Percentiles rank a stretch among this genome's conserved stretches.
These are phyloP conservation scores for Drosophila subquinaria DNA, from an alignment of 2,888 invertebrate genomes.

Conservation along the genomic window DNA sequence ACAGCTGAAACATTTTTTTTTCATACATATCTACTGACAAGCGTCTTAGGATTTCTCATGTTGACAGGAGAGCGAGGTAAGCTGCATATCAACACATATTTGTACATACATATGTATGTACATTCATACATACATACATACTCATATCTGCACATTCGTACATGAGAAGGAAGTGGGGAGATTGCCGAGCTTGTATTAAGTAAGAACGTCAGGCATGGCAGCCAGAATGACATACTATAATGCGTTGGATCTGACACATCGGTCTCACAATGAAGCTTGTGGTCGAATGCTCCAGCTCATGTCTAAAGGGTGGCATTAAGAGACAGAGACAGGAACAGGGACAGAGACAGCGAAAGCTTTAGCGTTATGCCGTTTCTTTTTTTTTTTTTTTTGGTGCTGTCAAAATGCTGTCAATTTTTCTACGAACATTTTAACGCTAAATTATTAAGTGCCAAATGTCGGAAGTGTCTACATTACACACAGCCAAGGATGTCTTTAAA, in stretches of 20 bases:
- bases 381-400: slow-evolving; percentile 41
- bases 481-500: slow-evolving; percentile 15
- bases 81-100: slow-evolving; percentile 42
- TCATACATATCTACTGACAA: slow-evolving; percentile 43
- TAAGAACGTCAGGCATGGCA: slow-evolving; percentile 54
- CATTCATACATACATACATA: background rate
- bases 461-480: slow-evolving; percentile 54
- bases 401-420: slow-evolving; percentile 77
- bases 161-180: background rate
- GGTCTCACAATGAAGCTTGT: slow-evolving; percentile 47
- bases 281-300: slow-evolving; percentile 35
- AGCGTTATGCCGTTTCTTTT: slow-evolving; percentile 16
- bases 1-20: slow-evolving; percentile 51
- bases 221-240: slow-evolving; percentile 57
- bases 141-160: slow-evolving; percentile 6
- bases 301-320: slow-evolving; percentile 27
- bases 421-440: slow-evolving; percentile 67
- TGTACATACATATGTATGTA: slow-evolving; percentile 7
- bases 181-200: slow-evolving; percentile 48
- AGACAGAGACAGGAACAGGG: background rate
- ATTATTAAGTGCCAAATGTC: slow-evolving; percentile 68
- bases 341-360: slow-evolving; percentile 19
- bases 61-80: slow-evolving; percentile 62
- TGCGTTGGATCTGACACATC: slow-evolving; percentile 54
- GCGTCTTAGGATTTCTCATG: slow-evolving; percentile 60